phyloP scores from a whole-genome alignment of 2,797 vertebrate genomes.

The Acanthiza pusilla region DNA sequence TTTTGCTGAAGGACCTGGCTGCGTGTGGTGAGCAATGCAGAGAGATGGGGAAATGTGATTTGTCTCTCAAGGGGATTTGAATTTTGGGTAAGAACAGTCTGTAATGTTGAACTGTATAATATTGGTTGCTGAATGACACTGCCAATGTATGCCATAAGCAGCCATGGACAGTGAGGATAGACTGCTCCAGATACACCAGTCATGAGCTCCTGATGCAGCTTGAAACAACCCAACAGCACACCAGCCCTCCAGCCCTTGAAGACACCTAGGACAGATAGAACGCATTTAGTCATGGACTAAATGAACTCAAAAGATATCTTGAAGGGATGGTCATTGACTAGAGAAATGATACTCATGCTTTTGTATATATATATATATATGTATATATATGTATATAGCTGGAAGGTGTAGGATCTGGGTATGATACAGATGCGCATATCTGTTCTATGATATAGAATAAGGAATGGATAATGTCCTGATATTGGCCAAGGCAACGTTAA shows the following conservation, averaged over 20 bases:
- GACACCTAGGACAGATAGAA: not conserved
- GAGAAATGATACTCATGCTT: accelerated
- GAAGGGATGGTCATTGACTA: not conserved
- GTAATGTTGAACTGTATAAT: not conserved
- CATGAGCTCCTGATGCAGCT: not conserved
- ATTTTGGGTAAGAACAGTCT: not conserved
- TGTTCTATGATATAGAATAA: not conserved
- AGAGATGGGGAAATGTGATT: not conserved
- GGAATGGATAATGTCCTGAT: not conserved
- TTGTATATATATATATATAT: no score
- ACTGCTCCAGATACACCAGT: not conserved
- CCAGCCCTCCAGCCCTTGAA: not conserved
- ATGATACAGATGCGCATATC: no score
- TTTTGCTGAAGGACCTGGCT: not conserved
- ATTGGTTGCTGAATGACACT: not conserved
- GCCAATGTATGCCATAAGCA: not conserved
- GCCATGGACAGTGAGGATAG: accelerated
- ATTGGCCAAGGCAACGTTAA: not conserved
- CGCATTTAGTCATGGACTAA: not conserved
- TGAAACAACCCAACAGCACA: not conserved
- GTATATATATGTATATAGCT: not conserved
- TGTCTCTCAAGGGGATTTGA: not conserved
- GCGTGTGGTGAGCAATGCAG: accelerated
- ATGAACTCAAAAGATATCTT: not conserved
- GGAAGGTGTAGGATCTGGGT: not conserved